Evolutionary conservation across 2,888 invertebrate species (phyloP).

Genomic region (Eudemis profundana): DNA sequence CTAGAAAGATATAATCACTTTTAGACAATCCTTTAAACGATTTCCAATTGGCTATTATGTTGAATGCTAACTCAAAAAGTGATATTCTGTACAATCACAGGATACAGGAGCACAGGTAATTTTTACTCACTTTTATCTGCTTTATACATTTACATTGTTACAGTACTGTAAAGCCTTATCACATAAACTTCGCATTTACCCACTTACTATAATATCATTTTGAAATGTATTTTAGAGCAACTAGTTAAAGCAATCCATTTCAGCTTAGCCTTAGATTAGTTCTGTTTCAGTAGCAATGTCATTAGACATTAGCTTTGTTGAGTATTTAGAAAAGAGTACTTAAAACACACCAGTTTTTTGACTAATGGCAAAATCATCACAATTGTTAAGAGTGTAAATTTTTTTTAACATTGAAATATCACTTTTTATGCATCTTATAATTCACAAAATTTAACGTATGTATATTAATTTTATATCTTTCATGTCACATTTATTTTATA

Average conservation of each 20-base stretch:
- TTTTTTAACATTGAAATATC: conserved; percentile 56
- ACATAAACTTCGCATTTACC: conserved; percentile 47
- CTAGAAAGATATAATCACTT: conserved; percentile 40
- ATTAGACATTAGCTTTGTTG: conserved; percentile 60
- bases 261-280: conserved; percentile 66
- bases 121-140: conserved; percentile 57
- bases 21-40: conserved; percentile 19
- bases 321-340: conserved; percentile 56
- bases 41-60: conserved; percentile 48
- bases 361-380: conserved; percentile 84
- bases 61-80: conserved; percentile 47
- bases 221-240: conserved; percentile 46
- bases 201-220: conserved; percentile 44
- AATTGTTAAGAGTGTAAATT: conserved; percentile 80
- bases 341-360: conserved; percentile 64
- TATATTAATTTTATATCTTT: conserved; percentile 57
- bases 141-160: conserved; percentile 52
- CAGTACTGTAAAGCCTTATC: conserved; percentile 50
- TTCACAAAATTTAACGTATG: conserved; percentile 56
- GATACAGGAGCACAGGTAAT: conserved; percentile 75
- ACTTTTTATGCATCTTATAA: conserved; percentile 61
- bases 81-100: conserved; percentile 58
- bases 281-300: conserved; percentile 54
- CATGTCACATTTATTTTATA: conserved; percentile 53
- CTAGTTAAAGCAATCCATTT: conserved; percentile 62